phyloP scores from a whole-genome alignment of 2,797 vertebrate genomes.

The Pseudomugil tenellus region DNA sequence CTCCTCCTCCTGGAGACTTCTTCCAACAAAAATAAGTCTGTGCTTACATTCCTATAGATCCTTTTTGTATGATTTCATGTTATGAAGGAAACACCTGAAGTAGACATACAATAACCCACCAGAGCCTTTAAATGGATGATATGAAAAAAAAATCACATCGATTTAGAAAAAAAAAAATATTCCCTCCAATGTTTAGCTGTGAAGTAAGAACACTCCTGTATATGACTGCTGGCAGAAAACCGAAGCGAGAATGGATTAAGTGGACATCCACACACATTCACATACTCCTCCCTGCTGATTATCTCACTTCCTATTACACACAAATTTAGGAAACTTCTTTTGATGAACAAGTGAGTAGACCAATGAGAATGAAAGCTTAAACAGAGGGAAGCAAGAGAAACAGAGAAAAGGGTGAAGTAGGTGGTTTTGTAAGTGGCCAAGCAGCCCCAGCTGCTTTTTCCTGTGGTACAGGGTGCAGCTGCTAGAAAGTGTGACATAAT shows the following conservation, averaged over 20 bases:
- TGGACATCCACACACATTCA: slow-evolving; percentile 13
- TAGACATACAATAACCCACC: not conserved
- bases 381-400: slow-evolving; percentile 41
- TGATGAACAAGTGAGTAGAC: slow-evolving; percentile 55
- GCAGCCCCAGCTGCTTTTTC: slow-evolving; percentile 76
- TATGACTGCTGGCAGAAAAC: slow-evolving; percentile 15
- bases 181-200: not conserved
- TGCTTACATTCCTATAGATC: slow-evolving; percentile 52
- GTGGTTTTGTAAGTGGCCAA: slow-evolving; percentile 51
- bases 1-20: slow-evolving; percentile 46
- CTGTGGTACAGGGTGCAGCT: slow-evolving; percentile 60
- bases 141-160: not conserved
- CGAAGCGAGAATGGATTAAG: slow-evolving; percentile 36
- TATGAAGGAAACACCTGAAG: slow-evolving; percentile 19
- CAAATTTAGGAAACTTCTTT: slow-evolving; percentile 19
- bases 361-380: slow-evolving; percentile 50
- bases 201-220: slow-evolving; percentile 39
- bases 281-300: slow-evolving; percentile 41
- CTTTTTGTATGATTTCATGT: slow-evolving; percentile 8
- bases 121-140: not conserved
- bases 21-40: slow-evolving; percentile 44
- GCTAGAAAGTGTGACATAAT: slow-evolving; percentile 21
- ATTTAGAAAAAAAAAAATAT: slow-evolving; percentile 2
- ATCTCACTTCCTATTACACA: slow-evolving; percentile 67
- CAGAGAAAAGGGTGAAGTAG: slow-evolving; percentile 40